Conservation (phyloP, 2,888 invertebrate species). For the Pristionchus maxplancki region DNA sequence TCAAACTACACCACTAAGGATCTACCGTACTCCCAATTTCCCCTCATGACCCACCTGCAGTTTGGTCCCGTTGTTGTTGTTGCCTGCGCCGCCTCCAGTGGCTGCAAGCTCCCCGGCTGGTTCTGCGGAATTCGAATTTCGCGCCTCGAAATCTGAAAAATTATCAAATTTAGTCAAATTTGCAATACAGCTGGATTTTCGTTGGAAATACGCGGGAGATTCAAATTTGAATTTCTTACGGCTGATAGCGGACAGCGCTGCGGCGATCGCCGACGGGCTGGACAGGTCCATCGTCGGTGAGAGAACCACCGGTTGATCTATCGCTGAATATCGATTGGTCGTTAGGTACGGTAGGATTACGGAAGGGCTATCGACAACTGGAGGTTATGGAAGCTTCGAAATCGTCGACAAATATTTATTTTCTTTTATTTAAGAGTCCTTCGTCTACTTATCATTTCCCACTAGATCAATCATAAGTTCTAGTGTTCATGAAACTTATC, state of each 20-base stretch:
- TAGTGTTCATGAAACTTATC: no score
- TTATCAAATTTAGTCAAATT: not conserved
- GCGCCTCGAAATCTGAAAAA: not conserved
- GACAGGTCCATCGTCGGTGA: constrained; percentile 13
- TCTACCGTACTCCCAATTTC: not conserved
- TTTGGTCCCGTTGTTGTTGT: not conserved
- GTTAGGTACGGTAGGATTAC: no score
- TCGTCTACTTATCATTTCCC: no score
- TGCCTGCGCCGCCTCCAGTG: not conserved
- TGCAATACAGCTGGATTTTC: not conserved
- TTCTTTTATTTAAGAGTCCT: no score
- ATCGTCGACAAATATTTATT: no score
- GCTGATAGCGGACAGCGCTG: constrained; percentile 32
- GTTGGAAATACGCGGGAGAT: not conserved
- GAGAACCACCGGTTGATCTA: not conserved
- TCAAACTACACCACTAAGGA: not conserved
- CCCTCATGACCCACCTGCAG: not conserved
- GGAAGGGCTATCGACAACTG: not conserved
- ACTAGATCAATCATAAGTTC: no score
- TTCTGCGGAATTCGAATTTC: not conserved
- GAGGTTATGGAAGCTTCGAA: not conserved
- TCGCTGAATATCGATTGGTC: not conserved
- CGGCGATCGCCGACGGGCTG: constrained; percentile 29
- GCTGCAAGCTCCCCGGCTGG: not conserved
- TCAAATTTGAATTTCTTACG: not conserved